phyloP scores from a whole-genome alignment of 2,113 vertebrate species.

The Zosterops borbonicus region DNA sequence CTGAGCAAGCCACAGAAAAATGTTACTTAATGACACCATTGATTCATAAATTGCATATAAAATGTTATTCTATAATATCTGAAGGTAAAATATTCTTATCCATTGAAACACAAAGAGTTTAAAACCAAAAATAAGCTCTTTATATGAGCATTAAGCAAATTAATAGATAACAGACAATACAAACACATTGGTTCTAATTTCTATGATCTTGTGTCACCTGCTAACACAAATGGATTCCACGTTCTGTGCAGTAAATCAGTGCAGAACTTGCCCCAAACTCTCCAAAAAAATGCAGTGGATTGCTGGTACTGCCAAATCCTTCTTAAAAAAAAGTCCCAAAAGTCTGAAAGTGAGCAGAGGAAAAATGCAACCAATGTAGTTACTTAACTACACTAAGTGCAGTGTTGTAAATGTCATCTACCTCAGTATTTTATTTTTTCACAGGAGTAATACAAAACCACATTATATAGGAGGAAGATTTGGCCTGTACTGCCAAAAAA shows the following conservation, averaged over 20 bases:
- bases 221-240: not conserved
- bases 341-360: not conserved
- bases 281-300: not conserved
- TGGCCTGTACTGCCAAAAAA: not conserved
- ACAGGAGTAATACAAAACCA: not conserved
- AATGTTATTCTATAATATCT: not conserved
- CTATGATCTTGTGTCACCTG: not conserved
- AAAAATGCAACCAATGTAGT: not conserved
- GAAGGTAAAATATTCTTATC: not conserved
- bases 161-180: not conserved
- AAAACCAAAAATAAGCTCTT: not conserved
- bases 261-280: fast-evolving
- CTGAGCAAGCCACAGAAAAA: not conserved
- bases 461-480: not conserved
- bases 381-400: not conserved
- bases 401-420: not conserved
- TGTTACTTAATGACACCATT: not conserved
- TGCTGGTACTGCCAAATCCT: not conserved
- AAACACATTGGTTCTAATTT: not conserved
- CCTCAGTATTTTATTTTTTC: not conserved
- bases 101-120: not conserved
- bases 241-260: not conserved
- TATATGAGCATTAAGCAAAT: not conserved
- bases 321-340: not conserved
- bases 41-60: not conserved